Base-by-base conservation (phyloP, 37 sponge, comb jelly and placozoan species). In the Axinella damicornis region DNA sequence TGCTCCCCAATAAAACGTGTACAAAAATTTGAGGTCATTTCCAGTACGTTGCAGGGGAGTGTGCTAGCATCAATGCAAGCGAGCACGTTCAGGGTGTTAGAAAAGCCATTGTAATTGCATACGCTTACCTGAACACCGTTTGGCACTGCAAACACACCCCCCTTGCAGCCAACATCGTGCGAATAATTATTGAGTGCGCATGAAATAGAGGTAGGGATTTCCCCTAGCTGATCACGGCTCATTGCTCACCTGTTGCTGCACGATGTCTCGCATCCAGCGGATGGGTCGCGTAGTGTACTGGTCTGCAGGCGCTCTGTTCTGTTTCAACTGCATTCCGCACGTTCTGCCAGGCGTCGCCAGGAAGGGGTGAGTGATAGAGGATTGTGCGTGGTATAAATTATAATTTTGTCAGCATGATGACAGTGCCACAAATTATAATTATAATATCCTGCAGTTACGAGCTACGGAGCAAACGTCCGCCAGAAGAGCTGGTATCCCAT, bases 401-500 rank as follows among this genome's bases (percentile, higher is more conserved):
- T n/a, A n/a, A n/a, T n/a, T n/a, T n/a, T n/a, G n/a, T n/a, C n/a
- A n/a, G n/a, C n/a, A n/a, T n/a, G n/a, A n/a, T n/a, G n/a, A n/a
- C n/a, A n/a, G n/a, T n/a, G n/a, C n/a, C n/a, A n/a, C n/a, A n/a
- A n/a, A n/a, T n/a, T n/a, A n/a, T n/a, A n/a, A n/a, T n/a, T n/a
- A n/a, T n/a, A n/a, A n/a, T n/a, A n/a, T n/a, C n/a, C 46, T 37
- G 0, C 58, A 87, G 88, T 52, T 65, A 32, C 6, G 66, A 64
- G 55, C 13, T 61, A 0, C 37, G 61, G 2, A 76, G 40, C 0
- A 38, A 4, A 9, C 5, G 41, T 28, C 70, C 71, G 18, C 92
- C 92, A 37, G 68, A 64, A 20, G 62, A 87, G 18, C 69, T 92
- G 35, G 73, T 76, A 36, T 57, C 31, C 4, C 92, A 87, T 59